Base-by-base conservation (phyloP, 2,888 invertebrate genomes). In the Plagiodera versicolora region DNA sequence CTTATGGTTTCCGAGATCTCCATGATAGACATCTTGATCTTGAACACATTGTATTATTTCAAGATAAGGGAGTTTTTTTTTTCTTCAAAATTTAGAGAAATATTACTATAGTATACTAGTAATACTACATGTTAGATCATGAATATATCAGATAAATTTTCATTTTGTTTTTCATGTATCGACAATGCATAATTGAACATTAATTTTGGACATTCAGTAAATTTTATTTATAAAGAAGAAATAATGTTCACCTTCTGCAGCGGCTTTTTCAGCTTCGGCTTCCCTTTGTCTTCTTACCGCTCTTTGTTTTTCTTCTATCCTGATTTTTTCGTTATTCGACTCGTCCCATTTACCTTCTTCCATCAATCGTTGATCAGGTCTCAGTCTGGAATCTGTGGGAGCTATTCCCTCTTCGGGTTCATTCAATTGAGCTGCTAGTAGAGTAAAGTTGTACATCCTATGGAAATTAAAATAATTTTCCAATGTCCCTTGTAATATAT, bases 301-400 rank as follows among this genome's bases (percentile, higher is more conserved):
- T 67, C 99, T 86, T 82, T 99, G 99, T 81, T 98, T 98, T 80
- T 99, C 98, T 81, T 99, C 99, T 20, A 99, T 84, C 61, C 87
- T 83, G 28, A 93, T 79, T 79, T 95, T 94, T 79, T 93, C 92
- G 0, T 82, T 78, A 81, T 97, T 97, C 61, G 96, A 95, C 66
- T 91, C 92, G 74, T 96, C 92, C 93, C 96, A 95, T 56, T 85
- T 83, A 2, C 95, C 96, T 64, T 92, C 87, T 81, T 98, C 98
- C 98, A 99, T 99, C 70, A 96, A 85, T 54, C 98, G 87, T 83
- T 99, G 99, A 86, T 99, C 99, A 60, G 98, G 98, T 58, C 99
- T 86, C 55, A 86, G 81, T 30, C 80, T 61, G 55, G 93, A 90
- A 84, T 99, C 99, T 0, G 98, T 97, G 9, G 98, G 98, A 53